phyloP scores from a whole-genome alignment of 2,113 vertebrate species.

The Albula goreensis region DNA sequence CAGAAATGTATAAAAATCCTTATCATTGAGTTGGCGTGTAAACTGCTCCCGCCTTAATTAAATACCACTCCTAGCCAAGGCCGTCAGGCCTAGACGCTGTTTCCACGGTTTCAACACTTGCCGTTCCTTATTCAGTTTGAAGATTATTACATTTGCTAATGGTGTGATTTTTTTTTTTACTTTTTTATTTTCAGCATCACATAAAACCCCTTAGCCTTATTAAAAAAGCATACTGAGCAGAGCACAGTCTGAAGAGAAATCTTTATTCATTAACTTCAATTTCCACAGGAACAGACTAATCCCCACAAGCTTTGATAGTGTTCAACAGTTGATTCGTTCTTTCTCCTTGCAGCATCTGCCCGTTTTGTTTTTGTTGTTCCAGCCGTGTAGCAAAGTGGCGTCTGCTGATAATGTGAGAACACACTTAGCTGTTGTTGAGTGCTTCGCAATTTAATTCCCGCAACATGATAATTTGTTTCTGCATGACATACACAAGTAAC shows the following conservation, averaged over 20 bases:
- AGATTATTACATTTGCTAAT: conserved; percentile 42
- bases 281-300: conserved; percentile 14
- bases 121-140: conserved; percentile 18
- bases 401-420: neutral
- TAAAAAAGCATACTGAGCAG: conserved; percentile 42
- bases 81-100: conserved; percentile 7
- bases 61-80: conserved; percentile 49
- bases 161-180: neutral
- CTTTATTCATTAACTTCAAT: conserved; percentile 30
- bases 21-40: conserved; percentile 53
- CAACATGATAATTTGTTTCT: conserved; percentile 30
- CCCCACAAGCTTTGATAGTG: neutral
- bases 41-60: conserved; percentile 48
- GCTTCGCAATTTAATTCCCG: conserved; percentile 14
- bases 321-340: conserved; percentile 13
- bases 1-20: conserved; percentile 44
- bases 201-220: conserved; percentile 46
- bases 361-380: neutral
- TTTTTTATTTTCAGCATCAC: conserved; percentile 37
- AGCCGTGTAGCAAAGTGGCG: neutral
- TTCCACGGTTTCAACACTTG: neutral
- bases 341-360: neutral
- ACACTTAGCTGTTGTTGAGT: neutral
- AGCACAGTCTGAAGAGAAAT: conserved; percentile 1
- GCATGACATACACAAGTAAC: conserved; percentile 33